Evolutionary conservation across 2,113 vertebrate species (phyloP), one percentile per base, ranked within the genome.

Genomic region (Burhinus bistriatus): DNA sequence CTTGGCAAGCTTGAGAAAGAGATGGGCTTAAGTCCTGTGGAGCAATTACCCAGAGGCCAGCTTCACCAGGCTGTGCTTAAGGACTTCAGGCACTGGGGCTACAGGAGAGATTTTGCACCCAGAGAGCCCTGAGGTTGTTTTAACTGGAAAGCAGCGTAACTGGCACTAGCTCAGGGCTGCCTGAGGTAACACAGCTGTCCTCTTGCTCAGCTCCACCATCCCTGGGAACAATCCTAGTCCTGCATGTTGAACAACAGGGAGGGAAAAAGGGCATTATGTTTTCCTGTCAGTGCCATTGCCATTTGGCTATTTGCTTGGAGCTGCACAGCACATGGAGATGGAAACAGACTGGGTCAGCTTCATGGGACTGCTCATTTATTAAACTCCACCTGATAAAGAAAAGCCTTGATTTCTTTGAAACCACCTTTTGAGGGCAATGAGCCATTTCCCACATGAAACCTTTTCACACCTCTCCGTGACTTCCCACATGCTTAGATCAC

Each of bases 371-470:
- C 30, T 55, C 40, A 6, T 61, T n/a, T 38, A 32, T 42, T 47
- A 55, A 84, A 14, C 5, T 23, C 3, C 42, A 34, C 9, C 23
- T 38, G 29, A 47, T 34, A 26, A 68, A 34, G 52, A 62, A 72
- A 79, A 68, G 6, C 30, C 9, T 61, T 25, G 10, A 49, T 68
- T 84, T 79, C 30, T 34, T 61, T 29, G 40, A 72, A 89, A 42
- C 2, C 4, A 9, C 11, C 54, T 61, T 66, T 42, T 4, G 6
- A 68, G 26, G 19, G 30, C 40, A 49, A 36, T 0, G 0, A 44
- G 30, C 15, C 30, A 9, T 57, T 82, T 77, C 38, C 65, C 29
- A 23, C 49, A 16, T 57, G 30, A 64, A 42, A 26, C 23, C 3
- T 69, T 62, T 57, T 81, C 69, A 52, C 49, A 57, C 21, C 12